These are phyloP conservation scores for Dendropsophus ebraccatus DNA, from an alignment of 2,113 vertebrate genomes.

Conservation along the genomic window DNA sequence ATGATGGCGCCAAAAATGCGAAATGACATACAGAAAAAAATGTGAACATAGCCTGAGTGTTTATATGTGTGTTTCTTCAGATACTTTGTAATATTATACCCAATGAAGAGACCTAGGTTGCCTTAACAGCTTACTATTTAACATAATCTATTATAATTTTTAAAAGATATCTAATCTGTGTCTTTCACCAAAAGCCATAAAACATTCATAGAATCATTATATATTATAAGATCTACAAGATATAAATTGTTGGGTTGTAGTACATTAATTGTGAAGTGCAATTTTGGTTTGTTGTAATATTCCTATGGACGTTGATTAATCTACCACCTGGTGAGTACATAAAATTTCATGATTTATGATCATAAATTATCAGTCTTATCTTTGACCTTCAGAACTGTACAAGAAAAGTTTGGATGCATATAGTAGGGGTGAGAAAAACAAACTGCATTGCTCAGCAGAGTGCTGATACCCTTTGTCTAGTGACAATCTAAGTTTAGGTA, in stretches of 20 bases:
- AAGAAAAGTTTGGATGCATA: neutral
- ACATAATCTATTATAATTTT: too few species aligned
- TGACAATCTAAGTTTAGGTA: neutral
- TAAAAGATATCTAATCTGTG: too few species aligned
- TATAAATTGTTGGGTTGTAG: neutral
- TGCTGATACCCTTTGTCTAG: neutral
- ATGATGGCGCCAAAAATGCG: too few species aligned
- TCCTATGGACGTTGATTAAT: neutral
- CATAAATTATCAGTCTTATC: neutral
- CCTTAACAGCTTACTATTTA: too few species aligned
- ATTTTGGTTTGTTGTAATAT: neutral
- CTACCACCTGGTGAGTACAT: neutral
- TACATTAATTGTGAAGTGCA: neutral
- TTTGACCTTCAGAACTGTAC: neutral
- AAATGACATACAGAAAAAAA: too few species aligned
- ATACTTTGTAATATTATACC: too few species aligned
- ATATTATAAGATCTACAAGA: neutral
- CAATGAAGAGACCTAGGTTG: too few species aligned
- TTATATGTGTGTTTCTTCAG: too few species aligned
- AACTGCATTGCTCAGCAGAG: too few species aligned
- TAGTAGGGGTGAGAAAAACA: neutral
- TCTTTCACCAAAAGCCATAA: too few species aligned
- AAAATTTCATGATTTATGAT: neutral
- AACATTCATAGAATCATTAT: neutral
- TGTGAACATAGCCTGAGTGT: too few species aligned